Percentiles rank a stretch among this genome's conserved stretches.
phyloP scores from a whole-genome alignment of 2,797 vertebrate genomes.

The Helicolenus hilgendorfi region DNA sequence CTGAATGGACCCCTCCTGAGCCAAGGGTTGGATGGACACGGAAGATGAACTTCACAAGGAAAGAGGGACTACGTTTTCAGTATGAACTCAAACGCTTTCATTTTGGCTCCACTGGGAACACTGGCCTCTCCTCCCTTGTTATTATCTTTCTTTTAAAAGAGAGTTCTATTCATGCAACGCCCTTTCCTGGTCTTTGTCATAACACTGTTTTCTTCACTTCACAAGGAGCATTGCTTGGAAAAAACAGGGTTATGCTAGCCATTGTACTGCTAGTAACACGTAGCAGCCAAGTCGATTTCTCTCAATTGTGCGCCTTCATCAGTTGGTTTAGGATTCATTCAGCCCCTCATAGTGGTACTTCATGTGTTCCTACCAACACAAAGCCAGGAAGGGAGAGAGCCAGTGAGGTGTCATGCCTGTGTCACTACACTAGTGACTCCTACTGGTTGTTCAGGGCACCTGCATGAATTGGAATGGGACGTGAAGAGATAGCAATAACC shows the following conservation, averaged over 20 bases:
- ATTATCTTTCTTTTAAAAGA: constrained; percentile 26
- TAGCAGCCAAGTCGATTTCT: background rate
- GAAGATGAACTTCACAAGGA: constrained; percentile 45
- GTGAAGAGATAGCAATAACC: background rate
- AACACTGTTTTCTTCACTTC: background rate
- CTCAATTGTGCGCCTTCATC: background rate
- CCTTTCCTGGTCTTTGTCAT: constrained; percentile 32
- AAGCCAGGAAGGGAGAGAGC: background rate
- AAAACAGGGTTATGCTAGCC: background rate
- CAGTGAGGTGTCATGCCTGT: background rate
- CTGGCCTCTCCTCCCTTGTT: constrained; percentile 16
- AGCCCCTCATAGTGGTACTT: background rate
- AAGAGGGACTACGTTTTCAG: constrained; percentile 6
- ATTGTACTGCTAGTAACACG: background rate
- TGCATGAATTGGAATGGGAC: background rate
- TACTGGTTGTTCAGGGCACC: background rate
- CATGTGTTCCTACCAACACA: background rate
- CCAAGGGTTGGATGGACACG: constrained; percentile 35
- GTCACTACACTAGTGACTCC: background rate
- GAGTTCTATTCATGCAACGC: constrained; percentile 30
- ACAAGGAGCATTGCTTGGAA: background rate
- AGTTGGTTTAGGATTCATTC: constrained; percentile 5
- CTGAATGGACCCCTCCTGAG: constrained; percentile 60
- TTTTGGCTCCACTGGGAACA: constrained; percentile 43
- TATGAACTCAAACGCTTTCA: constrained; percentile 24